Evolutionary conservation across 2,797 vertebrate genomes (phyloP).

Genomic region (Lacerta viridis): DNA sequence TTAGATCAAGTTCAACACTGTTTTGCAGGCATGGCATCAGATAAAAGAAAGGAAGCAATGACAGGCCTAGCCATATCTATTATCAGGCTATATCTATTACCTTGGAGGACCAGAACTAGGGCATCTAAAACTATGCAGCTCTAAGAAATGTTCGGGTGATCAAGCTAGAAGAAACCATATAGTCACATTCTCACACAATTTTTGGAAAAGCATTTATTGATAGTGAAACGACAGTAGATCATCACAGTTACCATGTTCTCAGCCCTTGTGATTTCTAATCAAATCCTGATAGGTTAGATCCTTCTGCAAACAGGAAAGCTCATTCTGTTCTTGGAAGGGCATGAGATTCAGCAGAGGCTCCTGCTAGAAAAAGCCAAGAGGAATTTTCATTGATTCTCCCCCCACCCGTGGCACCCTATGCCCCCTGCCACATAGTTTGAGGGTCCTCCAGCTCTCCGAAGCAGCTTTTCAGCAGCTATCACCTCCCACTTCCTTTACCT

Average conservation of each 20-base stretch:
- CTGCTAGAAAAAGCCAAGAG: too few relatives aligned
- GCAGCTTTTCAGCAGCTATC: too few relatives aligned
- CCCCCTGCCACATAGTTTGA: too few relatives aligned
- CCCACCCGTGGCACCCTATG: too few relatives aligned
- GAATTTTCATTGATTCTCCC: too few relatives aligned
- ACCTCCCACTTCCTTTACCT: too few relatives aligned
- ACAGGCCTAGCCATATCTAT: not conserved
- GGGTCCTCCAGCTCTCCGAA: too few relatives aligned
- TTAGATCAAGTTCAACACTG: not conserved
- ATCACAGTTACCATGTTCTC: not conserved
- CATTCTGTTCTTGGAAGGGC: too few relatives aligned
- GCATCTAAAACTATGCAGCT: not conserved
- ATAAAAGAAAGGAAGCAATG: not conserved
- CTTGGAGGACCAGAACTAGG: not conserved
- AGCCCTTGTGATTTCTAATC: not conserved
- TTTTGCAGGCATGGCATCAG: not conserved
- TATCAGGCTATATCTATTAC: not conserved
- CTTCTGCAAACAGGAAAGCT: too few relatives aligned
- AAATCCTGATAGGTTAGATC: not conserved
- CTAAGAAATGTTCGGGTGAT: not conserved
- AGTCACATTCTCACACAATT: too few relatives aligned
- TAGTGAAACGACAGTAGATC: not conserved
- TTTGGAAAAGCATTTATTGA: too few relatives aligned
- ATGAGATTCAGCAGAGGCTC: too few relatives aligned
- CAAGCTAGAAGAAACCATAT: not conserved